Base-by-base conservation (phyloP, 2,797 vertebrate genomes). In the Ctenosaura bakeri region DNA sequence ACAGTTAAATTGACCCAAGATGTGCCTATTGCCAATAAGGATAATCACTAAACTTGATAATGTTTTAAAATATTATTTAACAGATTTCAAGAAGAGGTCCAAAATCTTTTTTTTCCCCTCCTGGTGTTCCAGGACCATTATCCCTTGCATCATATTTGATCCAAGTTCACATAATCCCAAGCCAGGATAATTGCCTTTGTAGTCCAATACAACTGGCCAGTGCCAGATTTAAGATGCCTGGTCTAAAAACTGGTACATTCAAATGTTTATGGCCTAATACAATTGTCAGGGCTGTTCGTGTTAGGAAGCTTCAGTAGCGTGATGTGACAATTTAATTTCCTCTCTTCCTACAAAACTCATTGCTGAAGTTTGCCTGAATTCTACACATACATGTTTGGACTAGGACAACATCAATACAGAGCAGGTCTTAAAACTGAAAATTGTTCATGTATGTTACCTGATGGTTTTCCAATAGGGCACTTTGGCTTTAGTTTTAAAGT, bases 401-500 rank as follows among this genome's bases (percentile, higher is more conserved):
- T 42, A 42, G 42, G 4, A 24, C 22, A 24, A 26, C 26, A 26
- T 50, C 24, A 5, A 5, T 26, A 4, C 42, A 50, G 42, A 78
- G 3, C 0, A 89, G 42, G 66, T 22, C 8, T 91, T 89, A 91
- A 87, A 92, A 89, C 83, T 92, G 26, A 93, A 92, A 93, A 91
- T 88, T 91, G 91, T 66, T 91, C 32, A 74, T 82, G 9, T 86
- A 94, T 29, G 6, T 93, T 59, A n/a, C 77, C 38, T 92, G 89
- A 91, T 13, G 73, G 24, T 73, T 89, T 86, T 86, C 50, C 88
- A 93, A 29, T 2, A 24, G 95, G 90, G 22, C 62, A 79, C 50
- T 52, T 83, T 93, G 91, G 87, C 80, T 91, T 85, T 20, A 88
- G 29, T 64, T 90, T 92, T 88, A 92, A 93, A 20, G 38, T 83